phyloP scores from a whole-genome alignment of 2,113 vertebrate genomes.

The Rhipidura dahli region DNA sequence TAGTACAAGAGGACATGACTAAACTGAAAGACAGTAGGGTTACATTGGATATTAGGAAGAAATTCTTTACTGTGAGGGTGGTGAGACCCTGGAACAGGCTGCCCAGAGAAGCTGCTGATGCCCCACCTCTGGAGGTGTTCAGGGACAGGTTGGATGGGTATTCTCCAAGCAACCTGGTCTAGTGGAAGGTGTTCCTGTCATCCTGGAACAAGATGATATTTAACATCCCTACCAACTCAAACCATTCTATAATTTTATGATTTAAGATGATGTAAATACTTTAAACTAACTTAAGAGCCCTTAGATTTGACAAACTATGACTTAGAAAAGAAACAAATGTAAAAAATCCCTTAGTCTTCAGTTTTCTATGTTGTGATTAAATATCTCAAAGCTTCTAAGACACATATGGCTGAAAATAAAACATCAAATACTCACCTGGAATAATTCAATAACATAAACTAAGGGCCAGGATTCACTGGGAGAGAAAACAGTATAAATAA shows the following conservation, averaged over 20 bases:
- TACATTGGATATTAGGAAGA: not conserved
- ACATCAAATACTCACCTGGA: not conserved
- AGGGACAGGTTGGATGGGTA: not conserved
- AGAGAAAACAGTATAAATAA: not conserved
- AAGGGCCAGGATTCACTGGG: not conserved
- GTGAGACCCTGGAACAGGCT: not conserved
- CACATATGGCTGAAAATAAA: not conserved
- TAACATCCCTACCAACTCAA: accelerated
- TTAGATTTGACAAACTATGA: not conserved
- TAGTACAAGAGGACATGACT: too few relatives aligned
- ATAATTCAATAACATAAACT: not conserved
- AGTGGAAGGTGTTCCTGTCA: not conserved
- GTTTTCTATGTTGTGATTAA: not conserved
- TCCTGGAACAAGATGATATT: not conserved
- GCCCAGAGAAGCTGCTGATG: not conserved
- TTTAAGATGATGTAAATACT: not conserved
- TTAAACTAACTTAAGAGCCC: not conserved
- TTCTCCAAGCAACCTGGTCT: accelerated
- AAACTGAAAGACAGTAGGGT: not conserved
- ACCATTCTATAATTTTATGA: not conserved
- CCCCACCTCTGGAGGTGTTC: not conserved
- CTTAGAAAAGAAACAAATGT: not conserved
- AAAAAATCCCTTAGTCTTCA: not conserved
- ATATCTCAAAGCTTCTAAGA: not conserved
- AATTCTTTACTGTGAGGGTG: not conserved